Base-by-base conservation (phyloP, 2,113 vertebrate species). In the Mixornis gularis region DNA sequence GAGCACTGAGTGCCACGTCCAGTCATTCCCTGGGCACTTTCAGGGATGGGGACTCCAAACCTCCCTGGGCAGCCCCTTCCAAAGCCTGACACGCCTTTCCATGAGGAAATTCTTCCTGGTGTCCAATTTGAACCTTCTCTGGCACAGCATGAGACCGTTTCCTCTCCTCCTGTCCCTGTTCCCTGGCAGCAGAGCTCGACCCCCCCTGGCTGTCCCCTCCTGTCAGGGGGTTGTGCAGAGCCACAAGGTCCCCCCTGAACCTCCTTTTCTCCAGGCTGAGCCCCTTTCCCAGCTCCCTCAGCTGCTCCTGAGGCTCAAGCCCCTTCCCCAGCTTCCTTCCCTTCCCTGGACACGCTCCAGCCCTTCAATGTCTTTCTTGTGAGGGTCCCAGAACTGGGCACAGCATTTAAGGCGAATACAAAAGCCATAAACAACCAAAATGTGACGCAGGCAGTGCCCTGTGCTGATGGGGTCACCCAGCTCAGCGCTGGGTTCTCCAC, bases 121-220 rank as follows among this genome's bases (percentile, higher is more conserved):
- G 22, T 24, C 51, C 22, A 58, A 17, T 3, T 10, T 38, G 15
- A 27, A 3, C 51, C 58, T 72, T 0, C 43, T 5, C 36, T 79
- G 43, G 30, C 2, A 0, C 26, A 71, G 34, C 34, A 1, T 56
- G 25, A 49, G 17, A 30, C 34, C 1, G 3, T 71, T 64, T 2
- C 17, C 41, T 9, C 20, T 87, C 4, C 0, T 49, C 17, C 36
- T 51, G 17, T 71, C 58, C 13, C 24, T 79, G 41, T 71, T 46
- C 12, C 22, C 64, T 78, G 55, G 38, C 9, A 62, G 40, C 29
- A 69, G 9, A 77, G 14, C 12, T 22, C 0, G 3, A 32, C 9
- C 4, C 8, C 5, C 52, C 52, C 26, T 0, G 1, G 34, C 34
- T 79, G 30, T 22, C 41, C 41, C 30, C 30, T 79, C 34, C 58